Base-by-base conservation (phyloP, 2,113 vertebrate species). In the Benitochromis conjunctus region DNA sequence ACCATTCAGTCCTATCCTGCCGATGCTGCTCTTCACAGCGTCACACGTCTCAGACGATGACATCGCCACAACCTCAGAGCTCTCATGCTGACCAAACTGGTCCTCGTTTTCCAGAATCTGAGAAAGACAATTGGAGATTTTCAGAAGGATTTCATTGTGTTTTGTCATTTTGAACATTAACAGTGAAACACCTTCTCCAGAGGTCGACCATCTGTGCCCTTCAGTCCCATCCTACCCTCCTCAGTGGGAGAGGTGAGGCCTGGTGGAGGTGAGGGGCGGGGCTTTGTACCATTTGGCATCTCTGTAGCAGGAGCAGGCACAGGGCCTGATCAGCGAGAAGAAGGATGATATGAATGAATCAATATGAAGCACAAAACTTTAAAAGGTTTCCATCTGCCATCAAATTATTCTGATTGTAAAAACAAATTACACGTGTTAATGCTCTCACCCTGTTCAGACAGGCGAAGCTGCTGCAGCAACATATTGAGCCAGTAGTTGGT, bases 101-200 rank as follows among this genome's bases (percentile, higher is more conserved):
- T 96, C 95, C 13, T 97, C 96, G 9, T 95, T 96, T 87, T 96
- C 96, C 3, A 85, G 91, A 69, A 96, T 96, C 96, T 97, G 82
- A 88, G 64, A 16, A 79, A 34, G 31, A 66, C 5, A 69, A 7
- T 24, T 6, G 2, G 6, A 58, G 36, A 10, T 18, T 21, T 8
- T 66, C 16, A 14, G 6, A 14, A 76, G 16, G 38, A 12, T 64
- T 21, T 21, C 5, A 11, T 16, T 36, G 34, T 43, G 2, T 71
- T 86, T 84, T 53, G 4, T 80, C 18, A 81, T n/a, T 86, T 87
- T 83, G 9, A 64, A 11, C 16, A 11, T n/a, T 43, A 64, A 46
- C 3, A 11, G 3, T 29, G 9, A 55, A 16, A 29, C 48, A 97
- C 96, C 94, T 97, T 96, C 69, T 96, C 96, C 79, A 96, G 90